Evolutionary conservation across 2,888 invertebrate genomes (phyloP).

Genomic region (Lasioglossum oenotherae): DNA sequence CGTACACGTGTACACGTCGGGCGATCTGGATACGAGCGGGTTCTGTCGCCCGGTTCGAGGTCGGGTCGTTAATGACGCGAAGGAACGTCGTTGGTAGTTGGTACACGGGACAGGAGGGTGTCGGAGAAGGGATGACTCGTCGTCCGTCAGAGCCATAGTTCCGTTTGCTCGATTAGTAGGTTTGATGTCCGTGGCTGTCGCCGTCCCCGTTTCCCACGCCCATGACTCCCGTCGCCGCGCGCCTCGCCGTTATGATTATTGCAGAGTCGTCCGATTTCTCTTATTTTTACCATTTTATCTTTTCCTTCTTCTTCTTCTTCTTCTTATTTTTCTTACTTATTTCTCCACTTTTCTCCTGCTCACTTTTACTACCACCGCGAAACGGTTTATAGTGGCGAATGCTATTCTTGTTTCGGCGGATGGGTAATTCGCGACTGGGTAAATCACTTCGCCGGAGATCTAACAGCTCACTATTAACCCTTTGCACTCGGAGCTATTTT

Average conservation of each 20-base stretch:
- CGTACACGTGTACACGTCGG: background rate
- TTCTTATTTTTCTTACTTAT: background rate
- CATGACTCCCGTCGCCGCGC: background rate
- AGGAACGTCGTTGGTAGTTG: constrained; percentile 41
- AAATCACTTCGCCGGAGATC: background rate
- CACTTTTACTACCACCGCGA: constrained; percentile 1
- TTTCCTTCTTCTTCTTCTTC: background rate
- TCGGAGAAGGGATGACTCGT: constrained; percentile 28
- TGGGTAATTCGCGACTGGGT: background rate
- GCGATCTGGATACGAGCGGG: constrained; percentile 30
- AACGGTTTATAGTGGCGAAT: background rate
- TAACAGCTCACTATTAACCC: background rate
- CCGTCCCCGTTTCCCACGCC: constrained; percentile 6
- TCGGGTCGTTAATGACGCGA: constrained; percentile 60
- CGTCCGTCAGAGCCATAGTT: constrained; percentile 52
- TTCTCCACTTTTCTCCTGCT: background rate
- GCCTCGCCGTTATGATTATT: constrained; percentile 20
- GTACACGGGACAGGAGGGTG: constrained; percentile 1
- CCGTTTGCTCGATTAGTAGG: constrained; percentile 59
- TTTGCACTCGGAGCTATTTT: too few relatives aligned
- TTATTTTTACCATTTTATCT: background rate
- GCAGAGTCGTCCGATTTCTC: background rate
- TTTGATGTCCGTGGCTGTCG: constrained; percentile 52
- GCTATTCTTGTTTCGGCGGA: background rate
- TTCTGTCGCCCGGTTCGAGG: constrained; percentile 33